Evolutionary conservation across 2,888 invertebrate species (phyloP), one percentile per base, ranked within the genome.

Genomic region (Amaurobius ferox): DNA sequence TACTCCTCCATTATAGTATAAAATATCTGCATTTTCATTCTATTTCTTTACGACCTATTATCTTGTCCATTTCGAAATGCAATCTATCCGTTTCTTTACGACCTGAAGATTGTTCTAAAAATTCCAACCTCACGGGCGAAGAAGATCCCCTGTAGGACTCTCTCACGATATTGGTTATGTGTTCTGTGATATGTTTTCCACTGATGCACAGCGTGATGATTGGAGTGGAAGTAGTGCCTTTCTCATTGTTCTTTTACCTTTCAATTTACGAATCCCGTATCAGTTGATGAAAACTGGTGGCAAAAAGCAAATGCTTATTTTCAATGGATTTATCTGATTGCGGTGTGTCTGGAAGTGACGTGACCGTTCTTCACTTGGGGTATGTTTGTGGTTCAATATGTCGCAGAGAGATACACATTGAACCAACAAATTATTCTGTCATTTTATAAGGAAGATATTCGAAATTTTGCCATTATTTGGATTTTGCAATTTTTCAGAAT

Each of bases 171-270:
- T 66, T 66, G 19, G 66, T 66, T 35, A 19, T 16, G n/a, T 32
- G 66, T 66, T 35, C 19, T 66, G 11, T 67, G 35, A 19, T 71
- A 71, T 83, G 39, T 70, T 70, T 48, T 83, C 76, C 16, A 71
- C 61, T 19, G 29, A 32, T 26, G 64, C 76, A 16, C 62, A 39
- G 70, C 81, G 44, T 64, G 71, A 70, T 71, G 76, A 39, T 76
- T 74, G 62, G 70, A 76, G 70, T 76, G 76, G 70, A 70, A 68
- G 71, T 83, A 83, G 76, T 83, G 81, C 67, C 23, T 30, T 61
- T 66, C 35, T 66, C 32, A 35, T 30, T 32, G 32, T n/a, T 19
- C 77, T 28, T 28, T 48, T 66, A 72, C 72, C 62, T 48, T 73
- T 73, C 67, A 67, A 73, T 80, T 73, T 29, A 73, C 62, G 73